phyloP scores from a whole-genome alignment of 2,797 vertebrate genomes.

The Rhabdomys pumilio region DNA sequence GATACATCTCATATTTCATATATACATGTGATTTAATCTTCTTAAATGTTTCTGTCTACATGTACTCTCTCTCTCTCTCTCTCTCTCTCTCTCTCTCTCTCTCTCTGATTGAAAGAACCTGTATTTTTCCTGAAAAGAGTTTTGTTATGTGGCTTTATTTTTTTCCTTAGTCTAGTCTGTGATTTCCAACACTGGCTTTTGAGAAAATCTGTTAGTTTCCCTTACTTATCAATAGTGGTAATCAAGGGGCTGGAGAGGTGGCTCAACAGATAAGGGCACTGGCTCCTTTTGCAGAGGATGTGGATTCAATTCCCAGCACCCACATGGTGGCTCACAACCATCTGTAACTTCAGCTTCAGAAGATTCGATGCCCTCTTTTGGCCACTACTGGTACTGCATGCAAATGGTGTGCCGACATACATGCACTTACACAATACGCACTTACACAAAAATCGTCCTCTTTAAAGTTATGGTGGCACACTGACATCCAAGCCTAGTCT shows the following conservation, averaged over 20 bases:
- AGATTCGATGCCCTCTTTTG: neutral
- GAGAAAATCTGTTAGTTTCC: conserved; percentile 48
- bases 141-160: conserved; percentile 35
- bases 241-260: neutral
- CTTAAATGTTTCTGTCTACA: neutral
- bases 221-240: conserved; percentile 36
- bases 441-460: neutral
- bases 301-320: neutral
- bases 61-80: neutral
- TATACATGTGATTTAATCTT: conserved; percentile 53
- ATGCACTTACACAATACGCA: conserved; percentile 19
- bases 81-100: too few species aligned
- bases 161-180: conserved; percentile 41
- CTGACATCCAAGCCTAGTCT: neutral
- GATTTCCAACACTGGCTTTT: conserved; percentile 59
- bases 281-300: neutral
- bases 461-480: neutral
- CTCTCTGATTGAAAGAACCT: conserved; percentile 42
- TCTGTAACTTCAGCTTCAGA: neutral
- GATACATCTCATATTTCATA: neutral
- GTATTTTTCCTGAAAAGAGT: conserved; percentile 39
- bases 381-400: neutral
- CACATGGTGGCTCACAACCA: neutral
- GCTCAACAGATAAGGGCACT: neutral
- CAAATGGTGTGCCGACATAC: too few species aligned